Evolutionary conservation across 2,888 invertebrate species (phyloP).

Genomic region (Frankliniella fusca): DNA sequence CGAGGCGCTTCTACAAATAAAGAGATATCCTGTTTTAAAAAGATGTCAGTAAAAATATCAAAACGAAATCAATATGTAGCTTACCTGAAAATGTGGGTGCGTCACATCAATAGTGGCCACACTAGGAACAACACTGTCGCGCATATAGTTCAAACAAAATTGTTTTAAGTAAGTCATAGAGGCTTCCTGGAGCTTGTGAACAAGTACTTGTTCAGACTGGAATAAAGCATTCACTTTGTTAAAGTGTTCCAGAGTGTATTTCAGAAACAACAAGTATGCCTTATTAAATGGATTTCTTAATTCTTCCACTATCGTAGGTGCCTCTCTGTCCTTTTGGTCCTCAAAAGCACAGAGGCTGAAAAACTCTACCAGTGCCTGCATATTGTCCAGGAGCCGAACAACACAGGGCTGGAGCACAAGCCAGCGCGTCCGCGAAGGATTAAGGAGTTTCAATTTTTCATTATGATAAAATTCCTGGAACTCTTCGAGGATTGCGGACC

Average conservation of each 20-base stretch:
- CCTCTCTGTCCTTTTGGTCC: not conserved
- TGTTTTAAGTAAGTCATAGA: constrained; percentile 32
- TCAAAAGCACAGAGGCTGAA: constrained; percentile 27
- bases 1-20: not conserved
- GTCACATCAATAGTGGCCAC: constrained; percentile 33
- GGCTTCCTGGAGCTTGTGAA: constrained; percentile 33
- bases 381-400: constrained; percentile 29
- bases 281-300: constrained; percentile 30
- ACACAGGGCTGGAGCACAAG: constrained; percentile 32
- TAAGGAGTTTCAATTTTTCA: constrained; percentile 30
- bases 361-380: not conserved
- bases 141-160: constrained; percentile 34
- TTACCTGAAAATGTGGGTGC: not conserved
- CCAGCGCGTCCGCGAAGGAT: constrained; percentile 35
- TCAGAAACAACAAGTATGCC: constrained; percentile 35
- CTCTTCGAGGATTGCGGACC: constrained; percentile 29
- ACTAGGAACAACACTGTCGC: constrained; percentile 28
- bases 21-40: not conserved
- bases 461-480: constrained; percentile 31
- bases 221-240: constrained; percentile 36
- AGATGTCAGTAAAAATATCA: not conserved
- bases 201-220: constrained; percentile 34
- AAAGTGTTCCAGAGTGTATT: constrained; percentile 35
- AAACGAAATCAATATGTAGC: not conserved
- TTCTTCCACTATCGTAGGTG: not conserved